phyloP scores from a whole-genome alignment of 2,888 invertebrate genomes.

The Rotaria socialis region DNA sequence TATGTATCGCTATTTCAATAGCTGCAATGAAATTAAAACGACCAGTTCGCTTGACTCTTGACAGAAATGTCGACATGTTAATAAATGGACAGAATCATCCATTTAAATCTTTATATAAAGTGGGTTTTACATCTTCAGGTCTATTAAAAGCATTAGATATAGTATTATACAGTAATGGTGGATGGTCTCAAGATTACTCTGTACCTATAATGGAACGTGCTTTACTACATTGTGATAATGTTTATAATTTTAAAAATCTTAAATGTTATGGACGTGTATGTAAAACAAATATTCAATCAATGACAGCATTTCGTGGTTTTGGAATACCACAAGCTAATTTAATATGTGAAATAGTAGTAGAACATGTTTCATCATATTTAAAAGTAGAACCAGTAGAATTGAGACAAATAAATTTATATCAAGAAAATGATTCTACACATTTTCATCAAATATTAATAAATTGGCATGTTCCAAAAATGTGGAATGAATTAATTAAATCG shows the following conservation, averaged over 20 bases:
- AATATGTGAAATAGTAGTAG: constrained; percentile 72
- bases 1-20: constrained; percentile 35
- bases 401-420: constrained; percentile 72
- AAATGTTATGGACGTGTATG: constrained; percentile 46
- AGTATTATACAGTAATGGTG: constrained; percentile 51
- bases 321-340: constrained; percentile 88
- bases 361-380: constrained; percentile 34
- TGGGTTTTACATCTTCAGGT: constrained; percentile 53
- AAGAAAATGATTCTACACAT: constrained; percentile 73
- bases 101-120: constrained; percentile 75
- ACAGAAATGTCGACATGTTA: constrained; percentile 84
- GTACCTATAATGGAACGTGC: constrained; percentile 48
- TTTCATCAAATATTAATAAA: constrained; percentile 71
- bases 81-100: constrained; percentile 81
- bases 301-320: constrained; percentile 61
- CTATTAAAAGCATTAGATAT: constrained; percentile 50
- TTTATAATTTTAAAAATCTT: constrained; percentile 32
- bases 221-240: constrained; percentile 49
- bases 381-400: constrained; percentile 56
- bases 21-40: constrained; percentile 65
- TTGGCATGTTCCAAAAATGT: constrained; percentile 64
- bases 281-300: constrained; percentile 48
- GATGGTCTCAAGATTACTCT: constrained; percentile 50
- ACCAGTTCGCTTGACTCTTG: constrained; percentile 78
- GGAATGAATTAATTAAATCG: constrained; percentile 55